Evolutionary conservation across 2,888 invertebrate species (phyloP).

Genomic region (Nephrotoma appendiculata): DNA sequence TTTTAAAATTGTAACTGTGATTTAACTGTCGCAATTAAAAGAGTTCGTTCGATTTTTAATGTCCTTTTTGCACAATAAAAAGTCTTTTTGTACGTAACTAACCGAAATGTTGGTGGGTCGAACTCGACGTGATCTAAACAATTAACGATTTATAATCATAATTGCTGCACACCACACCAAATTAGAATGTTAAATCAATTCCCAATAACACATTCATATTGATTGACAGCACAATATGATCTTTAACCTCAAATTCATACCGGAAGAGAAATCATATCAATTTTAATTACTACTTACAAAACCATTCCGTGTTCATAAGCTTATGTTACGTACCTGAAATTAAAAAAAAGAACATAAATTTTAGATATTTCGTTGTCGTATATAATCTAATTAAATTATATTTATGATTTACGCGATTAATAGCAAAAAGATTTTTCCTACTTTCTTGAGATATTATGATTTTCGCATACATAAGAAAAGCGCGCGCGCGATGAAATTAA

Average conservation of each 20-base stretch:
- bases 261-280: background rate
- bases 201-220: background rate
- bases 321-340: background rate
- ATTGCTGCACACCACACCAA: no score
- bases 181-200: background rate
- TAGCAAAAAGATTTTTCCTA: background rate
- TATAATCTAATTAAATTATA: background rate
- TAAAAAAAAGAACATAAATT: background rate
- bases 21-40: no score
- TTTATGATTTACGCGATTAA: background rate
- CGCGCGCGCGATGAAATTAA: background rate
- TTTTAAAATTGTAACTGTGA: no score
- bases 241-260: background rate
- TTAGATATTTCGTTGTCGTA: background rate
- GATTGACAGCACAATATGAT: background rate
- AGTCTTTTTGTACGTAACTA: no score
- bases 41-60: no score
- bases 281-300: background rate
- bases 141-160: no score
- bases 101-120: no score
- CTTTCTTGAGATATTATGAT: background rate
- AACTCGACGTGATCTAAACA: no score
- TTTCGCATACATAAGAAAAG: background rate
- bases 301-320: background rate
- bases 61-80: no score